Conservation (phyloP, 2,888 invertebrate species). For the Hirtodrosophila trivittata region DNA sequence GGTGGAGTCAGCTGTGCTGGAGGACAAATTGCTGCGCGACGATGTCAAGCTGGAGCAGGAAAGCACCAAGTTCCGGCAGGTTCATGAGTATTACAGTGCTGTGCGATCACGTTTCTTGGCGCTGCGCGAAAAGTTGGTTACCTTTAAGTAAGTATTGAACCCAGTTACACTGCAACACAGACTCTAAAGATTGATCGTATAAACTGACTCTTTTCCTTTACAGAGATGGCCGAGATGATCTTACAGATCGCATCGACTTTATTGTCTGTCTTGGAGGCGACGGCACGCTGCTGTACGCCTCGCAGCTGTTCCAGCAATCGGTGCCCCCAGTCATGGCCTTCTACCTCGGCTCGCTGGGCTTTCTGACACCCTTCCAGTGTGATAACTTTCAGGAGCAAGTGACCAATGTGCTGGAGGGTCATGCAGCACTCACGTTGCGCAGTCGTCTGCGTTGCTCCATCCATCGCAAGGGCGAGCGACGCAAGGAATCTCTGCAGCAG, state of each 20-base stretch:
- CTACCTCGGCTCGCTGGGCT: conserved; percentile 97
- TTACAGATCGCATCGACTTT: conserved; percentile 98
- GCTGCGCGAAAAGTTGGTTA: conserved; percentile 93
- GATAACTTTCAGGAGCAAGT: conserved; percentile 97
- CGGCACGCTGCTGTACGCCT: conserved; percentile 97
- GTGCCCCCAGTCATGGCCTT: conserved; percentile 99
- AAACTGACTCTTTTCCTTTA: not conserved
- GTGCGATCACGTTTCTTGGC: conserved; percentile 87
- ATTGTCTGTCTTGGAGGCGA: conserved; percentile 98
- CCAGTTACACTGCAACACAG: no score
- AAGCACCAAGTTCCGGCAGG: conserved; percentile 62
- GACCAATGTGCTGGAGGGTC: conserved; percentile 96
- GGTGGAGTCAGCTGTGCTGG: conserved; percentile 95
- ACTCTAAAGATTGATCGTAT: no score
- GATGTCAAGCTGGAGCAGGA: conserved; percentile 85
- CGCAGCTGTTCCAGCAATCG: conserved; percentile 97
- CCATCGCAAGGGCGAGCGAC: conserved; percentile 86
- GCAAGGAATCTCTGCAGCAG: conserved; percentile 56
- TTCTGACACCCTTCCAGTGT: conserved; percentile 97
- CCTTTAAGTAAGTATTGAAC: conserved; percentile 87
- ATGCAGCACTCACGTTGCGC: conserved; percentile 95
- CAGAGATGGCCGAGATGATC: conserved; percentile 95
- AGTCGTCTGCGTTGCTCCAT: conserved; percentile 96
- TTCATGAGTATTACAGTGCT: conserved; percentile 58
- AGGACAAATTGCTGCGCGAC: conserved; percentile 90